These are phyloP conservation scores for Ceryle rudis DNA, from an alignment of 2,797 vertebrate genomes.

Conservation along the genomic window DNA sequence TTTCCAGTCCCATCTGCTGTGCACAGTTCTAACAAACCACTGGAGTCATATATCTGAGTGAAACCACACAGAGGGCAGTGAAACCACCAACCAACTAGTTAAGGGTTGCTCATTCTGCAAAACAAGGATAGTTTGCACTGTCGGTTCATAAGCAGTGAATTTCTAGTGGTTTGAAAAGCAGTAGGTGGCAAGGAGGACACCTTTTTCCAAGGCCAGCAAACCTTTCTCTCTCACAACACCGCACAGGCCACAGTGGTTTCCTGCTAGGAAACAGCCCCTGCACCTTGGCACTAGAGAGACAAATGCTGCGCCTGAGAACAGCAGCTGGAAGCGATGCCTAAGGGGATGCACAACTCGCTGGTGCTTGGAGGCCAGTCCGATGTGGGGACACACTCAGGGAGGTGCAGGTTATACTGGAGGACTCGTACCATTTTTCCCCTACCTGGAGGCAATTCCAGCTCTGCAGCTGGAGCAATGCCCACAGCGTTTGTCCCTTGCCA, in stretches of 20 bases:
- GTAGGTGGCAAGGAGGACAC: neutral
- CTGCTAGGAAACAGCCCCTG: neutral
- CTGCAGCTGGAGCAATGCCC: neutral
- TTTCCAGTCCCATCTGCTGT: neutral
- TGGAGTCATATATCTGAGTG: accelerated
- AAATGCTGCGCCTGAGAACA: accelerated
- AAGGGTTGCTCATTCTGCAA: neutral
- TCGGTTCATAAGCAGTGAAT: neutral
- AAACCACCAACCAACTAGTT: neutral
- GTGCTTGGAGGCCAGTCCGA: neutral
- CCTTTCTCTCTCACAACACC: neutral
- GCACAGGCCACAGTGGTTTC: neutral
- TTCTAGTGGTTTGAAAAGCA: neutral
- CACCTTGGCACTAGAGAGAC: neutral
- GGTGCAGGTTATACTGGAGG: neutral
- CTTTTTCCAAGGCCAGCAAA: neutral
- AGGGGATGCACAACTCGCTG: neutral
- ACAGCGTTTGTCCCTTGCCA: no score
- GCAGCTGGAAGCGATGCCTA: neutral
- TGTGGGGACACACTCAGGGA: neutral
- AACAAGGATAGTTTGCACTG: neutral
- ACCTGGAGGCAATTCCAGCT: neutral
- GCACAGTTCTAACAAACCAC: neutral
- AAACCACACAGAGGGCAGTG: neutral
- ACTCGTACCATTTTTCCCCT: neutral